Evolutionary conservation across 2,797 vertebrate species (phyloP).

Genomic region (Leptodactylus fallax): DNA sequence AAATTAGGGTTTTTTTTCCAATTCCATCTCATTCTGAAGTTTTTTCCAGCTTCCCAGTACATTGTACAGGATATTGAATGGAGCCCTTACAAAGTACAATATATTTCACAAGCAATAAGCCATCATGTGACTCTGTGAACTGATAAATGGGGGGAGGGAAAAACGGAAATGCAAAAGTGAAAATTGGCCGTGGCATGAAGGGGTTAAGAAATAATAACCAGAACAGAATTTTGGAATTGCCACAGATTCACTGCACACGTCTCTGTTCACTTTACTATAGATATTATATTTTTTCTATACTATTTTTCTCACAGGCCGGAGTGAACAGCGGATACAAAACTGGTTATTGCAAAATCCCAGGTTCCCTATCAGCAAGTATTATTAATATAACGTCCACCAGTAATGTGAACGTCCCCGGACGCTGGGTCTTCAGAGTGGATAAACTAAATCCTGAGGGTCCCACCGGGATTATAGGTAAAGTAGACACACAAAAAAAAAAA

Average conservation of each 20-base stretch:
- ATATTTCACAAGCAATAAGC: no score
- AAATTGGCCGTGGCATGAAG: no score
- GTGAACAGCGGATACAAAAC: conserved; percentile 39
- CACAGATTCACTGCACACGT: background rate
- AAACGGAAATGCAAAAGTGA: no score
- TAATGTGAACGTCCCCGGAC: conserved; percentile 41
- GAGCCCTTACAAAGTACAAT: no score
- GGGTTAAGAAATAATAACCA: background rate
- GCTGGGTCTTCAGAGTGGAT: conserved; percentile 58
- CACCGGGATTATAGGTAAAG: conserved; percentile 14
- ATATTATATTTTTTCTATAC: background rate
- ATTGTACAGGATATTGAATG: no score
- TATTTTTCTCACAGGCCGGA: conserved; percentile 50
- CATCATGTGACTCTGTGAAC: no score
- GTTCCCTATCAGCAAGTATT: conserved; percentile 13
- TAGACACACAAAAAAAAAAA: background rate
- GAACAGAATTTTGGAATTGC: background rate
- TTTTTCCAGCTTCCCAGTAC: no score
- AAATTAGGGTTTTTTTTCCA: no score
- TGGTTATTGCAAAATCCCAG: conserved; percentile 43
- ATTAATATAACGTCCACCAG: conserved; percentile 44
- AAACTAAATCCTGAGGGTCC: background rate
- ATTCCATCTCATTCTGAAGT: no score
- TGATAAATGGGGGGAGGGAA: no score
- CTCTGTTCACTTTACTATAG: background rate